Evolutionary conservation across 1,140 invertebrate species (phyloP).

Genomic region (Drosophila suzukii): DNA sequence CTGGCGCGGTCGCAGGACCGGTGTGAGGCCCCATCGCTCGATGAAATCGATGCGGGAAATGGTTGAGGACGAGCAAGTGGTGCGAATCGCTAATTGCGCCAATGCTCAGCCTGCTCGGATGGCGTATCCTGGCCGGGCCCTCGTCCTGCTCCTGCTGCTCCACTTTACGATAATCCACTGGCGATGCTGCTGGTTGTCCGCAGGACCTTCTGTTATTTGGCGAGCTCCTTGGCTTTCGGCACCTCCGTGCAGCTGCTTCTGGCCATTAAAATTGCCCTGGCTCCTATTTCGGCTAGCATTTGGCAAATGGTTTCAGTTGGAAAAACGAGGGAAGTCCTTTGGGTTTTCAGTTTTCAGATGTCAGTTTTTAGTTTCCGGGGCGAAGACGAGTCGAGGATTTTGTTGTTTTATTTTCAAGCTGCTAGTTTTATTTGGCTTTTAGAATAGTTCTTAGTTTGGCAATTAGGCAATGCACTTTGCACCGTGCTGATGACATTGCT

Average conservation of each 20-base stretch:
- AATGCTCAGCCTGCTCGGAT: slow-evolving; percentile 49
- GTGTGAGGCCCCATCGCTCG: slow-evolving; percentile 97
- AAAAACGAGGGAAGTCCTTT: slow-evolving; percentile 11
- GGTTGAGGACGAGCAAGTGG: slow-evolving; percentile 86
- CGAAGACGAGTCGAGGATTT: slow-evolving; percentile 29
- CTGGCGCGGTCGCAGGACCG: slow-evolving; percentile 97
- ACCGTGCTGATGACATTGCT: slow-evolving; percentile 23
- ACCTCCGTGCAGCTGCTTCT: slow-evolving; percentile 18
- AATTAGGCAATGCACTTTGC: slow-evolving; percentile 21
- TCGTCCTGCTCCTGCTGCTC: slow-evolving; percentile 9
- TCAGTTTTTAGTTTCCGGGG: neutral
- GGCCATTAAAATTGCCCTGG: slow-evolving; percentile 25
- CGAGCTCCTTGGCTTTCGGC: slow-evolving; percentile 15
- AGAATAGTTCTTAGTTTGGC: slow-evolving; percentile 1
- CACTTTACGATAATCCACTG: slow-evolving; percentile 20
- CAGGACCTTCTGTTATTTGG: slow-evolving; percentile 19
- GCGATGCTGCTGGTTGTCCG: slow-evolving; percentile 9
- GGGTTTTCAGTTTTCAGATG: neutral
- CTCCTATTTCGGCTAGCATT: slow-evolving; percentile 31
- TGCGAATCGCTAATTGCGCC: slow-evolving; percentile 74
- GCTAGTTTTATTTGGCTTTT: slow-evolving; percentile 1
- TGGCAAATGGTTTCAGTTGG: slow-evolving; percentile 20
- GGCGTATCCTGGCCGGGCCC: slow-evolving; percentile 9
- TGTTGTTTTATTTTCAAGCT: neutral
- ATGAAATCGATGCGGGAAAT: slow-evolving; percentile 98